phyloP scores from a whole-genome alignment of 2,888 invertebrate species.

The Drosophila mettleri region DNA sequence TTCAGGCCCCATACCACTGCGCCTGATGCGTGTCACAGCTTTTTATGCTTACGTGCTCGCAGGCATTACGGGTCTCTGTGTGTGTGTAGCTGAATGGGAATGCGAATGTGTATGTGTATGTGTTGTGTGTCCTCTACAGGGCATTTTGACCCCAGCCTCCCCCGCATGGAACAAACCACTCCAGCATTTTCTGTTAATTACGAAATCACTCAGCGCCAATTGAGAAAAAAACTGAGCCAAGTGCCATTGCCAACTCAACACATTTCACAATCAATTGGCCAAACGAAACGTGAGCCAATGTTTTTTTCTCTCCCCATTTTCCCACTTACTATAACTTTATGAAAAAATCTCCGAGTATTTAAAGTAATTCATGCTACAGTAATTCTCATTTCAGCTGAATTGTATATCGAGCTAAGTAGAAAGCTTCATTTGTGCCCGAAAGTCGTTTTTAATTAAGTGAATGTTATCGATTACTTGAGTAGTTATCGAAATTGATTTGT shows the following conservation, averaged over 20 bases:
- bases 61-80: constrained; percentile 24
- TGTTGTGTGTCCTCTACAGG: constrained; percentile 18
- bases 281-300: constrained; percentile 64
- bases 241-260: constrained; percentile 50
- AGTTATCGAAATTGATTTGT: too few relatives aligned
- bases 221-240: constrained; percentile 44
- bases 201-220: constrained; percentile 71
- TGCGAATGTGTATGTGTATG: constrained; percentile 9
- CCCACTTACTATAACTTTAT: constrained; percentile 1
- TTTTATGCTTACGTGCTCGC: constrained; percentile 60
- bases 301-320: constrained; percentile 6
- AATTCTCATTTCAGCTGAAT: neutral
- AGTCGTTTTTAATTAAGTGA: too few relatives aligned
- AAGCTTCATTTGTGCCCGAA: neutral
- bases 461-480: too few relatives aligned
- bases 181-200: constrained; percentile 71
- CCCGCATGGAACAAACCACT: constrained; percentile 6
- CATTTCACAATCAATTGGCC: constrained; percentile 71
- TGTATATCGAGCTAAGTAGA: neutral
- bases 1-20: constrained; percentile 25
- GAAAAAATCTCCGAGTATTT: constrained; percentile 1
- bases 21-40: constrained; percentile 55
- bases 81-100: constrained; percentile 10
- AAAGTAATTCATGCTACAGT: neutral
- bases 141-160: constrained; percentile 4